Evolutionary conservation across 2,888 invertebrate species (phyloP), one percentile per base, ranked within the genome.

Genomic region (Torymus auratus): DNA sequence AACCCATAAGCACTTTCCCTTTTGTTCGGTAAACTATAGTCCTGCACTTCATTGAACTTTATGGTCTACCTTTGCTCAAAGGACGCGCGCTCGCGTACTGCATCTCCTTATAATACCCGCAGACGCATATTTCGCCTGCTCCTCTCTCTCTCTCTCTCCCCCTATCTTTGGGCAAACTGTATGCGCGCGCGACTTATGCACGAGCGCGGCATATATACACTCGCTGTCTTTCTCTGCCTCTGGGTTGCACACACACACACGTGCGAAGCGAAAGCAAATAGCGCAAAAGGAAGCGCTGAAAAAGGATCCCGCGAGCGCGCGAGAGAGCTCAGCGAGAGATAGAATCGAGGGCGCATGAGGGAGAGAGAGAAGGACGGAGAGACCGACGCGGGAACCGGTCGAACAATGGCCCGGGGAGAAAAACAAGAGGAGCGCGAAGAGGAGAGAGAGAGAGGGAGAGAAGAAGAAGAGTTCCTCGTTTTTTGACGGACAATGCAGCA

Each of bases 371-470:
- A 14, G 61, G 55, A n/a, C 5, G 23, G 61, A 7, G 41, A 41
- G 41, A 41, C 41, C 41, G 41, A 41, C 41, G 41, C 41, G 41
- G 79, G 75, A 81, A 77, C 80, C 80, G 80, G 77, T 77, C 72
- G 72, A 81, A 81, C 80, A 81, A 81, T 81, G 72, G 80, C 76
- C 80, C 77, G 76, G 61, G 80, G 71, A 41, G 41, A 70, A 70
- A 70, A 55, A 78, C 62, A 41, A 61, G 73, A 55, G 28, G 64
- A 64, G 12, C 20, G 62, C 70, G 55, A 71, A 2, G 56, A 28
- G 50, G 68, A 69, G 52, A 68, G 23, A 14, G 15, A 20, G 41
- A 11, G 28, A 60, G 15, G 58, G 13, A 23, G 52, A 10, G 53
- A 62, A 55, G n/a, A 52, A 64, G 64, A 14, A 61, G 60, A 64